These are phyloP conservation scores for Ibidorhyncha struthersii DNA, from an alignment of 2,113 vertebrate genomes.

Conservation along the genomic window DNA sequence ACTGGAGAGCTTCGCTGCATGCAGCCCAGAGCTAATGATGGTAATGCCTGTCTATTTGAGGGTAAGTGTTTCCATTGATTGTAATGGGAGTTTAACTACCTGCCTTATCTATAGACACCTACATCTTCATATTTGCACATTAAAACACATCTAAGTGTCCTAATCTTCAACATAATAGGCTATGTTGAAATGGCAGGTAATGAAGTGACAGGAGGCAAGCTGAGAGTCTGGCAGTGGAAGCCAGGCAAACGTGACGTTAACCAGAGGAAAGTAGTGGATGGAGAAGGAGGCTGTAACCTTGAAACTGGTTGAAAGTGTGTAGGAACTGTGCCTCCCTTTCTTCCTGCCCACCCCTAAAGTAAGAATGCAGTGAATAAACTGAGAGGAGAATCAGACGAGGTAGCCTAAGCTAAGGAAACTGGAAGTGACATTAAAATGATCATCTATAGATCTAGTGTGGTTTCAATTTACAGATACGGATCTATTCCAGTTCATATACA, in stretches of 20 bases:
- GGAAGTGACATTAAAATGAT: not conserved
- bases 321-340: not conserved
- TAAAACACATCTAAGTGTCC: not conserved
- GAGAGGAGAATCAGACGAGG: not conserved
- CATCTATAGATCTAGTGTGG: not conserved
- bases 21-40: not conserved
- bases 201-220: not conserved
- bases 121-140: not conserved
- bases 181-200: not conserved
- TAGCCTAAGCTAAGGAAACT: not conserved
- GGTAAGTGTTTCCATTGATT: not conserved
- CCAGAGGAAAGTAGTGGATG: not conserved
- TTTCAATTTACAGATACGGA: not conserved
- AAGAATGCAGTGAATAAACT: not conserved
- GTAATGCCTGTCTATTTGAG: not conserved
- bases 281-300: not conserved
- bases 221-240: not conserved
- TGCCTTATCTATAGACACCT: not conserved
- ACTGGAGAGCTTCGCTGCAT: rapidly evolving
- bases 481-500: not conserved
- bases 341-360: not conserved
- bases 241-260: not conserved
- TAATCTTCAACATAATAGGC: not conserved
- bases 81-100: not conserved
- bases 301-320: not conserved